Evolutionary conservation across 2,113 vertebrate species (phyloP).

Genomic region (Ictidomys tridecemlineatus): DNA sequence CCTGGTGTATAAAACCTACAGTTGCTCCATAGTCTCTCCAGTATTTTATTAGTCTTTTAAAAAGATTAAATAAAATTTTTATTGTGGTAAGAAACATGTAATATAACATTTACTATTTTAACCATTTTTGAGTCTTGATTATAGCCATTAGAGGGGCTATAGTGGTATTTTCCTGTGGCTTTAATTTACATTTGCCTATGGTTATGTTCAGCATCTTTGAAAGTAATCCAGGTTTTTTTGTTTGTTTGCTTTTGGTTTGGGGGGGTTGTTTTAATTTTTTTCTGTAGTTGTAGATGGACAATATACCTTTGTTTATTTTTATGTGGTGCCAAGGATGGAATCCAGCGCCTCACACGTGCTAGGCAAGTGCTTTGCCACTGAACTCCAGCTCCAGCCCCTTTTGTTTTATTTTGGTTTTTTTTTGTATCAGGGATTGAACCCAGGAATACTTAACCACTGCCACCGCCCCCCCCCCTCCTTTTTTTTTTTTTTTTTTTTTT

Average conservation of each 20-base stretch:
- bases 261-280: no score
- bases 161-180: constrained; percentile 4
- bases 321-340: no score
- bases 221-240: constrained; percentile 8
- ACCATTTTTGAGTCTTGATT: background rate
- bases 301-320: no score
- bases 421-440: background rate
- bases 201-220: background rate
- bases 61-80: background rate
- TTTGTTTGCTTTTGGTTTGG: no score
- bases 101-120: background rate
- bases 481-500: background rate
- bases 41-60: constrained; percentile 14
- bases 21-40: background rate
- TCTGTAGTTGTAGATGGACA: no score
- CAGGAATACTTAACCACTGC: background rate
- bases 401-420: background rate
- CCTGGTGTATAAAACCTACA: background rate
- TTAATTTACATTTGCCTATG: constrained; percentile 57
- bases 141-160: background rate
- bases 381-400: no score
- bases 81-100: constrained; percentile 2
- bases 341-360: no score
- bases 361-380: no score
- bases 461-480: background rate